Conservation (phyloP, 2,888 invertebrate species). For the Eupithecia insigniata region DNA sequence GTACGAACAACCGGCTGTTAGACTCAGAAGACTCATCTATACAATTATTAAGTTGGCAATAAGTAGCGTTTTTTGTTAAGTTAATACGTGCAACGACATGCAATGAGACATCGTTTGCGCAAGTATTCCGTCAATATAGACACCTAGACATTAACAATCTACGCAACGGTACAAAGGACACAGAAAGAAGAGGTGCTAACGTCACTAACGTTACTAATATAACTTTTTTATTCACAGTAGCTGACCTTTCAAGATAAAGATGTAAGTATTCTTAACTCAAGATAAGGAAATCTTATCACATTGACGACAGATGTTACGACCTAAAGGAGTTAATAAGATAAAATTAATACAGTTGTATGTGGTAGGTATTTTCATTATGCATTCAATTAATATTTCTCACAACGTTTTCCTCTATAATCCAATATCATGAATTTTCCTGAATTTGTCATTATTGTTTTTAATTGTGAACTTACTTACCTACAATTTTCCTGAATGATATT, state of each 20-base stretch:
- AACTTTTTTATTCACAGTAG: conserved; percentile 39
- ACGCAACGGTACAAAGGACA: conserved; percentile 39
- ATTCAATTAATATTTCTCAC: neutral
- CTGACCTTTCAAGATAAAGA: conserved; percentile 39
- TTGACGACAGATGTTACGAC: conserved; percentile 10
- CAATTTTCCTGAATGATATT: too few species aligned
- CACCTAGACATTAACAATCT: conserved; percentile 22
- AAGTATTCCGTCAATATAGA: conserved; percentile 37
- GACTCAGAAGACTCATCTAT: neutral
- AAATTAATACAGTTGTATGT: neutral
- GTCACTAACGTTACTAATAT: conserved; percentile 34
- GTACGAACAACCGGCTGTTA: neutral
- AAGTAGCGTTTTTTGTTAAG: conserved; percentile 7
- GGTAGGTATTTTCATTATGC: neutral
- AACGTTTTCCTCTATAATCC: neutral
- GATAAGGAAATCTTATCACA: conserved; percentile 20
- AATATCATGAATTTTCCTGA: neutral
- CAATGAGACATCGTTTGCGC: conserved; percentile 36
- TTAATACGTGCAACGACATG: conserved; percentile 17
- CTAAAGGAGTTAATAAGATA: conserved; percentile 1
- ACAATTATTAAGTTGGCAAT: neutral
- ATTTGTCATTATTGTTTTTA: neutral
- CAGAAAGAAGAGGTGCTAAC: conserved; percentile 42
- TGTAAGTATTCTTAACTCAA: neutral
- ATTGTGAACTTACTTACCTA: too few species aligned